Evolutionary conservation across 37 sponge, comb jelly and placozoan genomes (phyloP), one percentile per base, ranked within the genome.

Genomic region (Beroe ovata): DNA sequence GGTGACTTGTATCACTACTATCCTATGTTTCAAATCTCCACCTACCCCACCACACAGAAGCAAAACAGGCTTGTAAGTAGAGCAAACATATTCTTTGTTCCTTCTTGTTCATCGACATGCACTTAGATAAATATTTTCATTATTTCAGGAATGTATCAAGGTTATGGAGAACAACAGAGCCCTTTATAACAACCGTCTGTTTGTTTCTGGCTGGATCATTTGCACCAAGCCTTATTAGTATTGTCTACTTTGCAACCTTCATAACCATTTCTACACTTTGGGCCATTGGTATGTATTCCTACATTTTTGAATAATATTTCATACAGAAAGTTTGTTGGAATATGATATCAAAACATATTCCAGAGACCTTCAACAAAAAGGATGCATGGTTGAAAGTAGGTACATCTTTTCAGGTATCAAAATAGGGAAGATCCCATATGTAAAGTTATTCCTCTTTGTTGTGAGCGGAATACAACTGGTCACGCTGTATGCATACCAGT

Each of bases 401-500:
- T n/a, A n/a, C n/a, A n/a, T n/a, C n/a, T n/a, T n/a, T n/a, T n/a
- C 47, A 77, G 84, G 54, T 39, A 25, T 77, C 0, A 39, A 42
- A 35, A 42, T 38, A 3, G 84, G 84, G 0, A 77, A 25, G 22
- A 20, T 77, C n/a, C 84, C 84, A 8, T 35, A 77, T 29, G 3
- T 77, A 38, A 77, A 77, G 84, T 36, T 77, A 3, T 16, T 77
- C n/a, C 41, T 77, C 23, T 19, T 77, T n/a, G 23, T 77, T 1
- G 1, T 77, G 19, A 21, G 54, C 41, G 84, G 84, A 40, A 18
- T 41, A 1, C 84, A 77, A 36, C 35, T 77, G 8, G 21, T 77
- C 14, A 42, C 84, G 18, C 54, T 77, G n/a, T 77, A 77, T 25
- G 33, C 41, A 8, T 77, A 77, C 84, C 84, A 77, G 84, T 77